These are phyloP conservation scores for Casuarius casuarius DNA, from an alignment of 2,113 vertebrate genomes.

Conservation along the genomic window DNA sequence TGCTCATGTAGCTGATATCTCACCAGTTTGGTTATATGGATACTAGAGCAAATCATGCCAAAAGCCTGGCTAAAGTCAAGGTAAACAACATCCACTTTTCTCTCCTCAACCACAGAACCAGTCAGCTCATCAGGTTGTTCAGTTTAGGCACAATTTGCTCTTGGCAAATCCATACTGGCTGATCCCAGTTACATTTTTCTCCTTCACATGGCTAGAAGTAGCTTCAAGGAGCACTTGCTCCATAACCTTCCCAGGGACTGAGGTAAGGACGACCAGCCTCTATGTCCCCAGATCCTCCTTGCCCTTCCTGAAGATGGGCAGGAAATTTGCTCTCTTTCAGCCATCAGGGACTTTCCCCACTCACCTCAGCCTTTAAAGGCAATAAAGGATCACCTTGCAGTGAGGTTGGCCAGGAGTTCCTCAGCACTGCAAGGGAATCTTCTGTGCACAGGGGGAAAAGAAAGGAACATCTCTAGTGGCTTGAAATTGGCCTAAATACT, in stretches of 20 bases:
- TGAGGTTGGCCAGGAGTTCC: not conserved
- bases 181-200: not conserved
- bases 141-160: not conserved
- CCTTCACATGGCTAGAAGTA: too few relatives aligned
- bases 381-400: too few relatives aligned
- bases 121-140: not conserved
- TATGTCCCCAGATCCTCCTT: not conserved
- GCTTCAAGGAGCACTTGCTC: not conserved
- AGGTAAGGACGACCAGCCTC: too few relatives aligned
- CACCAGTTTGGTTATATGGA: not conserved
- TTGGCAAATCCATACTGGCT: not conserved
- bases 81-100: too few relatives aligned
- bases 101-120: not conserved
- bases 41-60: too few relatives aligned
- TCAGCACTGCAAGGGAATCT: not conserved
- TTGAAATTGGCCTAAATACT: not conserved
- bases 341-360: not conserved
- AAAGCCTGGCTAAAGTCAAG: not conserved
- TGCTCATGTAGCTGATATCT: not conserved
- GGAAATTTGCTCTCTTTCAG: too few relatives aligned
- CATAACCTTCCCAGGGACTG: not conserved
- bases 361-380: not conserved
- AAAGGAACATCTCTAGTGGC: not conserved
- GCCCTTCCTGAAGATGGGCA: rapidly evolving
- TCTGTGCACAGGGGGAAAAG: not conserved